phyloP scores from a whole-genome alignment of 37 sponge, comb jelly and placozoan species.

The Halisarca cf. caerulea region DNA sequence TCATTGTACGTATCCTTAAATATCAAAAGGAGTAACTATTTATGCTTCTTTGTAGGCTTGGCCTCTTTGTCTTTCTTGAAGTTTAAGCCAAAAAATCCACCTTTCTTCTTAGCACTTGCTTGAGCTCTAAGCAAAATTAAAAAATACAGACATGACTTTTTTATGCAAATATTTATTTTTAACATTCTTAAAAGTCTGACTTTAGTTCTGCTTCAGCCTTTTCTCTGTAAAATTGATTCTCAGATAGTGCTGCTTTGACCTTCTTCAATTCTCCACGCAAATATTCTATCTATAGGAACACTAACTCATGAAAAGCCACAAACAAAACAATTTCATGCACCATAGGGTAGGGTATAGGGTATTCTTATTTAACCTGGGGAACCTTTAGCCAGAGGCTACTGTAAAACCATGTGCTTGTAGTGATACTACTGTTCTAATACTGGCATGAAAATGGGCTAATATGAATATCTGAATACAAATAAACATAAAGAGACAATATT shows the following conservation, averaged over 20 bases:
- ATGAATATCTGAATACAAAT: too few relatives aligned
- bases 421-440: too few relatives aligned
- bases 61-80: neutral
- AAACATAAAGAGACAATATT: too few relatives aligned
- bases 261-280: constrained; percentile 31
- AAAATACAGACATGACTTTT: neutral
- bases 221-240: constrained; percentile 34
- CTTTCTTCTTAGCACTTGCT: constrained; percentile 5
- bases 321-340: too few relatives aligned
- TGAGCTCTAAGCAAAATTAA: neutral
- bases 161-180: neutral
- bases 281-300: constrained; percentile 25
- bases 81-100: neutral
- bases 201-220: constrained; percentile 28
- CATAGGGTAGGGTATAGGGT: too few relatives aligned
- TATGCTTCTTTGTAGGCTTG: neutral
- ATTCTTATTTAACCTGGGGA: too few relatives aligned
- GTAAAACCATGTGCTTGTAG: too few relatives aligned
- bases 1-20: too few relatives aligned
- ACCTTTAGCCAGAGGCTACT: too few relatives aligned
- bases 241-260: constrained; percentile 20
- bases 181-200: neutral
- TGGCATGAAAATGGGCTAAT: too few relatives aligned
- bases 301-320: neutral
- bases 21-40: neutral